Evolutionary conservation across 2,113 vertebrate genomes (phyloP).

Genomic region (Carlito syrichta): DNA sequence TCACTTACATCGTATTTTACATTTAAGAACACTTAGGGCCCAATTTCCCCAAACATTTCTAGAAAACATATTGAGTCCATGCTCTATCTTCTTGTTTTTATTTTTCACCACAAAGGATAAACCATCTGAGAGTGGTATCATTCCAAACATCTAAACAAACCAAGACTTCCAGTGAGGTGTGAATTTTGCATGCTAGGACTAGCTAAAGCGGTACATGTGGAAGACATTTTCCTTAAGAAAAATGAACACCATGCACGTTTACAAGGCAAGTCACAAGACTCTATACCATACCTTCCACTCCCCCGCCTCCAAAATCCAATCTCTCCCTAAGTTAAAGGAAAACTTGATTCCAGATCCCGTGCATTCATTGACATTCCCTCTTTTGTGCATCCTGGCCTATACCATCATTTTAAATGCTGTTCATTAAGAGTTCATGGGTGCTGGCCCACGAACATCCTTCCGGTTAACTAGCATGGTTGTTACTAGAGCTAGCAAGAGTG

Average conservation of each 20-base stretch:
- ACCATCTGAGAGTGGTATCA: not conserved
- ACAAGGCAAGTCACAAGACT: not conserved
- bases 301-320: not conserved
- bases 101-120: not conserved
- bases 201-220: not conserved
- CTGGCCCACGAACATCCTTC: not conserved
- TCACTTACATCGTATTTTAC: not conserved
- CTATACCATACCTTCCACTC: not conserved
- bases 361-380: not conserved
- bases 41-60: not conserved
- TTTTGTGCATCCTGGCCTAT: not conserved
- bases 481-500: not conserved
- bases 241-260: not conserved
- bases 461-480: not conserved
- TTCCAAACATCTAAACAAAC: slow-evolving; percentile 39
- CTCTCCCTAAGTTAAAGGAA: not conserved
- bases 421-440: not conserved
- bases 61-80: not conserved
- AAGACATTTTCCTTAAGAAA: not conserved
- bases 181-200: not conserved
- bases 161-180: not conserved
- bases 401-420: not conserved
- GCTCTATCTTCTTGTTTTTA: not conserved
- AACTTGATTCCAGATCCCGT: not conserved
- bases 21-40: not conserved